phyloP scores from a whole-genome alignment of 2,797 vertebrate species.

The Phrynocephalus vlangalii region DNA sequence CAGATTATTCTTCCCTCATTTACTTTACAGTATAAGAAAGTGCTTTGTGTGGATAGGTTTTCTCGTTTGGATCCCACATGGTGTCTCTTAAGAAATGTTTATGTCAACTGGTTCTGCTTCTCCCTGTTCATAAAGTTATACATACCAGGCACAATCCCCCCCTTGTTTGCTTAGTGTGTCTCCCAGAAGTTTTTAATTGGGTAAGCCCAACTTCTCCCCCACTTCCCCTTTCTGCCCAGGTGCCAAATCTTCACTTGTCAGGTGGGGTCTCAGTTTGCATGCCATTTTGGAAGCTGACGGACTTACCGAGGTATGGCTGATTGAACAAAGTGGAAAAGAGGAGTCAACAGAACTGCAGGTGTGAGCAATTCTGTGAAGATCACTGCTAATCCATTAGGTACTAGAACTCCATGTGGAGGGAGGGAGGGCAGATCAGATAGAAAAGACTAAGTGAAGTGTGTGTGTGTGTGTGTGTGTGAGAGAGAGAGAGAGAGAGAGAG shows the following conservation, averaged over 20 bases:
- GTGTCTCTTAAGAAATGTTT: too few species aligned
- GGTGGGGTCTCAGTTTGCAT: slow-evolving; percentile 89
- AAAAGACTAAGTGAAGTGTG: slow-evolving; percentile 48
- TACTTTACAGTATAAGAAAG: too few species aligned
- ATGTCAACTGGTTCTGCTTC: not conserved
- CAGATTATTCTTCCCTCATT: too few species aligned
- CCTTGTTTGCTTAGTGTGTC: slow-evolving; percentile 32
- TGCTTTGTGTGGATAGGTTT: not conserved
- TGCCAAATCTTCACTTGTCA: slow-evolving; percentile 82
- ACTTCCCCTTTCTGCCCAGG: slow-evolving; percentile 68
- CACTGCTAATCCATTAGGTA: slow-evolving; percentile 87
- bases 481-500: slow-evolving; percentile 60
- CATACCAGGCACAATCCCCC: not conserved
- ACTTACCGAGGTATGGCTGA: slow-evolving; percentile 89
- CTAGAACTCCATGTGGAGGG: slow-evolving; percentile 71
- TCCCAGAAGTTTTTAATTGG: slow-evolving; percentile 62
- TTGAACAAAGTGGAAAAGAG: slow-evolving; percentile 84
- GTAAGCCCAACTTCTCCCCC: slow-evolving; percentile 67
- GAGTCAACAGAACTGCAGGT: slow-evolving; percentile 86
- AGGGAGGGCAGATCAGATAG: slow-evolving; percentile 52
- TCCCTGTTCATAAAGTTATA: not conserved
- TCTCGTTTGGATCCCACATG: not conserved
- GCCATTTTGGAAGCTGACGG: slow-evolving; percentile 87
- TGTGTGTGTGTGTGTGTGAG: slow-evolving; percentile 25
- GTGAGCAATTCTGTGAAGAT: slow-evolving; percentile 88